Evolutionary conservation across 2,113 vertebrate species (phyloP).

Genomic region (Pagrus major): DNA sequence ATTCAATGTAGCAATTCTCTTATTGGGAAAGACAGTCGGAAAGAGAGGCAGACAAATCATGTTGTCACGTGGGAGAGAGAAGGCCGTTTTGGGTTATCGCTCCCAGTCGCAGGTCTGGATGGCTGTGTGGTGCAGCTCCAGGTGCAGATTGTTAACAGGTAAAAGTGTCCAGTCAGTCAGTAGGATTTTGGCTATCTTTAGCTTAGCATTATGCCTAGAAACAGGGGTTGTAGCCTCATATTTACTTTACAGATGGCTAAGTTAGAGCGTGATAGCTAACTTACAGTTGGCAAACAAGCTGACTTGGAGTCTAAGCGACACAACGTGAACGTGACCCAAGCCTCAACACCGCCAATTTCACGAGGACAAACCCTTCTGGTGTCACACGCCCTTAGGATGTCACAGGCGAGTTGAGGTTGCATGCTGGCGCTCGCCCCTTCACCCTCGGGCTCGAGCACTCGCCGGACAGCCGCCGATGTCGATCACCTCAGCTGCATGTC

Average conservation of each 20-base stretch:
- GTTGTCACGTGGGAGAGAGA: neutral
- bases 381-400: neutral
- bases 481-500: conserved; percentile 2
- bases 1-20: conserved; percentile 11
- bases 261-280: neutral
- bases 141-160: conserved; percentile 26
- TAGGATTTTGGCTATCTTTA: neutral
- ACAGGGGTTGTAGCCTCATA: neutral
- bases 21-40: conserved; percentile 8
- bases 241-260: no score
- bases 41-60: neutral
- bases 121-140: conserved; percentile 38
- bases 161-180: conserved; percentile 7
- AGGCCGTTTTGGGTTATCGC: conserved; percentile 18
- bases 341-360: no score
- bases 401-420: neutral
- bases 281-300: neutral
- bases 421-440: conserved; percentile 11
- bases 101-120: conserved; percentile 8
- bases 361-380: no score
- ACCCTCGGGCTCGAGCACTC: neutral
- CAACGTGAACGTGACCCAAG: no score
- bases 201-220: neutral
- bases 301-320: no score
- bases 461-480: neutral